A percentile compares a stretch with the other conserved stretches of the same genome.
Conservation (phyloP, 2,888 invertebrate genomes). For the Dendrolimus houi region DNA sequence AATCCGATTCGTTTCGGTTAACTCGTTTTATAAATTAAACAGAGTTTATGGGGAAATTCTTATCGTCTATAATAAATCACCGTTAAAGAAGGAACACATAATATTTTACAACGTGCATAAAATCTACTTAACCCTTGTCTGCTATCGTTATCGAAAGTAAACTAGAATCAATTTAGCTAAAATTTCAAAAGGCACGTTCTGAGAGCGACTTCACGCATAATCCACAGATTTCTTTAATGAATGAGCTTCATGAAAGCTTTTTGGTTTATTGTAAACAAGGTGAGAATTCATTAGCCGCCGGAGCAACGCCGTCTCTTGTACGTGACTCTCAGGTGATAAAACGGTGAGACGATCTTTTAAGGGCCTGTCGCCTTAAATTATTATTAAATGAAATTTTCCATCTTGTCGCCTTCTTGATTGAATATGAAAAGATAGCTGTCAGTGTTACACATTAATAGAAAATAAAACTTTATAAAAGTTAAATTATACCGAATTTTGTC, state of each 20-base stretch:
- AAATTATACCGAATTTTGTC: not conserved
- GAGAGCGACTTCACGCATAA: constrained; percentile 51
- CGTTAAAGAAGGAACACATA: constrained; percentile 14
- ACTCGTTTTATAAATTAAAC: not conserved
- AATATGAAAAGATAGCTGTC: constrained; percentile 11
- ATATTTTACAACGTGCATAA: constrained; percentile 16
- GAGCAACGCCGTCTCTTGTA: constrained; percentile 36
- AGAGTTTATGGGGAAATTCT: not conserved
- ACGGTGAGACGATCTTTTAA: constrained; percentile 30
- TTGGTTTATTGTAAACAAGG: constrained; percentile 64
- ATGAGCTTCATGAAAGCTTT: constrained; percentile 57
- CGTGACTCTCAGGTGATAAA: constrained; percentile 59
- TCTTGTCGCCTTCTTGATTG: constrained; percentile 25
- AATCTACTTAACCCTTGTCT: constrained; percentile 29
- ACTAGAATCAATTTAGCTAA: constrained; percentile 39
- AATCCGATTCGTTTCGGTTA: not conserved
- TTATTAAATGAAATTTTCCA: constrained; percentile 40
- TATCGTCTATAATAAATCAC: not conserved
- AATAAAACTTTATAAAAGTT: too few relatives aligned
- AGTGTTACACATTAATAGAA: too few relatives aligned
- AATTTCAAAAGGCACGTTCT: constrained; percentile 51
- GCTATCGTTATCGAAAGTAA: constrained; percentile 27
- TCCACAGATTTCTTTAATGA: constrained; percentile 51
- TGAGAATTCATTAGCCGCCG: constrained; percentile 58
- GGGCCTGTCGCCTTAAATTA: constrained; percentile 40